Evolutionary conservation across 2,888 invertebrate species (phyloP).

Genomic region (Coenonympha glycerion): DNA sequence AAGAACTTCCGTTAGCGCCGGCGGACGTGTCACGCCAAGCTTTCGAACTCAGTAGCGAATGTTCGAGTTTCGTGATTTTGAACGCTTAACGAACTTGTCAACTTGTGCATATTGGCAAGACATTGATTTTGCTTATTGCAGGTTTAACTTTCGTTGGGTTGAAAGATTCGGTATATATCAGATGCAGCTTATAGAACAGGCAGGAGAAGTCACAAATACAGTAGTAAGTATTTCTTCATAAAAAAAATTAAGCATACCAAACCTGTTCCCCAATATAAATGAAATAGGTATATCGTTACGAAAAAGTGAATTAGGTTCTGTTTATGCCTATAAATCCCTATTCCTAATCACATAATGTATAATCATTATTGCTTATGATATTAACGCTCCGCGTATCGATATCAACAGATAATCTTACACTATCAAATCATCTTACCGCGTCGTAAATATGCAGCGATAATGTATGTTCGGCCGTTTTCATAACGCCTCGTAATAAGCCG

Average conservation of each 20-base stretch:
- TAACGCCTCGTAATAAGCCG: slow-evolving; percentile 52
- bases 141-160: not conserved
- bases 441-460: slow-evolving; percentile 48
- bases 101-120: slow-evolving; percentile 2
- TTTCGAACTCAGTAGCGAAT: slow-evolving; percentile 31
- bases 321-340: slow-evolving; percentile 9
- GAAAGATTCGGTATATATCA: not conserved
- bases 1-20: slow-evolving; percentile 62
- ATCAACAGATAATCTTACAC: slow-evolving; percentile 16
- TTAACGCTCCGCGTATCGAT: slow-evolving; percentile 11
- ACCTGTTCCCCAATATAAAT: not conserved
- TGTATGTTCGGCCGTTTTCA: slow-evolving; percentile 48
- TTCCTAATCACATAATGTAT: slow-evolving; percentile 13
- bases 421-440: slow-evolving; percentile 18
- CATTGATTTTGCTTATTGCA: not conserved
- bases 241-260: too few relatives aligned
- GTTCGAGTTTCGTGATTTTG: not conserved
- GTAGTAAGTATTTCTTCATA: too few relatives aligned
- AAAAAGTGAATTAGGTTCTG: slow-evolving; percentile 5
- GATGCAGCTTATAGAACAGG: too few relatives aligned
- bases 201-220: not conserved
- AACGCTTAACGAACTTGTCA: not conserved
- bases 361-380: slow-evolving; percentile 11
- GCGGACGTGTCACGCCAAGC: slow-evolving; percentile 52
- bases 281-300: slow-evolving; percentile 2